Percentiles rank a stretch among this genome's conserved stretches.
These are phyloP conservation scores for Oasisia sp. DNA, from an alignment of 2,888 invertebrate species.

Conservation along the genomic window DNA sequence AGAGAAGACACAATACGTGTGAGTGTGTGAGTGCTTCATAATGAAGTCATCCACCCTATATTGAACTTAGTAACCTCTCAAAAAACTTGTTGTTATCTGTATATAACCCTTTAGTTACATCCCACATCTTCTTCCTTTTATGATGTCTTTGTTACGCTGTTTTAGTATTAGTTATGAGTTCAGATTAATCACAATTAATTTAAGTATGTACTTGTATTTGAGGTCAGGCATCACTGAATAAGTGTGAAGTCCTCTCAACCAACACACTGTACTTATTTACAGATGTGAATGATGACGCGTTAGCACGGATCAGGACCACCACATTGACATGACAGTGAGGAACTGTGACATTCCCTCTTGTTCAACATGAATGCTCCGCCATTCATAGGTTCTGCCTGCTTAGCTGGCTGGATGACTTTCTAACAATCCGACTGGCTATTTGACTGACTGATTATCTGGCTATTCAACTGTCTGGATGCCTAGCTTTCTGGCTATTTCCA, in stretches of 20 bases:
- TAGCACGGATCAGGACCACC: not conserved
- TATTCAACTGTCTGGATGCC: not conserved
- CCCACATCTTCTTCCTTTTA: no score
- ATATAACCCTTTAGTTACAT: no score
- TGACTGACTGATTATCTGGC: not conserved
- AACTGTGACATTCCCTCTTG: not conserved
- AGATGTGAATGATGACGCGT: not conserved
- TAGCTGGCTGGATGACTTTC: not conserved
- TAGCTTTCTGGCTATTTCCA: not conserved
- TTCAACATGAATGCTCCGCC: not conserved
- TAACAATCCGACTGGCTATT: not conserved
- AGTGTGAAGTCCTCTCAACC: not conserved
- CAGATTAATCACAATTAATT: no score
- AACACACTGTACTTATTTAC: not conserved
- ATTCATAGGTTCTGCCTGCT: not conserved
- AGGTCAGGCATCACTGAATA: not conserved
- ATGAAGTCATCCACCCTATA: not conserved
- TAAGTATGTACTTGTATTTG: no score
- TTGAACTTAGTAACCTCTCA: no score
- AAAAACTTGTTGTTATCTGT: no score
- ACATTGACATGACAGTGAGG: not conserved
- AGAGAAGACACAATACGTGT: not conserved
- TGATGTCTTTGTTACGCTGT: no score
- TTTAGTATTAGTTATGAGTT: no score
- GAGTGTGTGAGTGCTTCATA: not conserved